Percentiles rank a stretch among this genome's conserved stretches.
Evolutionary conservation across 2,797 vertebrate genomes (phyloP).

Genomic region (Chiroxiphia lanceolata): DNA sequence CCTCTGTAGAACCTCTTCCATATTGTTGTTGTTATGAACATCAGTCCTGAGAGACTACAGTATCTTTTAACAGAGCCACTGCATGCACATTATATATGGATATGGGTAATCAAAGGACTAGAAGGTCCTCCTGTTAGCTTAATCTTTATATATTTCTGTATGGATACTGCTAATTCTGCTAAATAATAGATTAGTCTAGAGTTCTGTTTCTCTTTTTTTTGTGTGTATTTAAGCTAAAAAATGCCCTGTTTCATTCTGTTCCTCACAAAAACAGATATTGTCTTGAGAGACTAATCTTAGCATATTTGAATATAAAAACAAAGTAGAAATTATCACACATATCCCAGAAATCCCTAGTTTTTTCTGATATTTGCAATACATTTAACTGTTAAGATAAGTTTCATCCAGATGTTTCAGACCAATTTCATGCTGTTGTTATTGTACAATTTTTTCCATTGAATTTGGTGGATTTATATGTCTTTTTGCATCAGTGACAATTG

Average conservation of each 20-base stretch:
- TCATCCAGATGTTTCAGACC: neutral
- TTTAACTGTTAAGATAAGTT: neutral
- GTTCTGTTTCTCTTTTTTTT: neutral
- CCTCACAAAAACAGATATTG: neutral
- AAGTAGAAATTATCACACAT: neutral
- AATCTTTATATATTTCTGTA: neutral
- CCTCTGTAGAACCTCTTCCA: neutral
- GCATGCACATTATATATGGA: neutral
- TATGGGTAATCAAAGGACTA: neutral
- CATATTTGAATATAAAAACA: neutral
- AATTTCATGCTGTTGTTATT: neutral
- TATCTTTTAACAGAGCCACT: neutral
- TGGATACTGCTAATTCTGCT: neutral
- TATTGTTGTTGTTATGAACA: neutral
- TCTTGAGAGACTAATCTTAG: neutral
- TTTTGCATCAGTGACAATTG: neutral
- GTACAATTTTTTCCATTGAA: neutral
- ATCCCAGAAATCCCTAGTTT: neutral
- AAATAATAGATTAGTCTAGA: neutral
- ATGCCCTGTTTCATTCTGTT: neutral
- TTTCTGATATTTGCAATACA: neutral
- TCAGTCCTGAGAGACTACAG: neutral
- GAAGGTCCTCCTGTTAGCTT: neutral
- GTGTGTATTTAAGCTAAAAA: neutral
- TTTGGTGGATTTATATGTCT: neutral